Percentiles rank a stretch among this genome's conserved stretches.
Conservation (phyloP, 2,888 invertebrate species). For the Oscheius myriophilus region DNA sequence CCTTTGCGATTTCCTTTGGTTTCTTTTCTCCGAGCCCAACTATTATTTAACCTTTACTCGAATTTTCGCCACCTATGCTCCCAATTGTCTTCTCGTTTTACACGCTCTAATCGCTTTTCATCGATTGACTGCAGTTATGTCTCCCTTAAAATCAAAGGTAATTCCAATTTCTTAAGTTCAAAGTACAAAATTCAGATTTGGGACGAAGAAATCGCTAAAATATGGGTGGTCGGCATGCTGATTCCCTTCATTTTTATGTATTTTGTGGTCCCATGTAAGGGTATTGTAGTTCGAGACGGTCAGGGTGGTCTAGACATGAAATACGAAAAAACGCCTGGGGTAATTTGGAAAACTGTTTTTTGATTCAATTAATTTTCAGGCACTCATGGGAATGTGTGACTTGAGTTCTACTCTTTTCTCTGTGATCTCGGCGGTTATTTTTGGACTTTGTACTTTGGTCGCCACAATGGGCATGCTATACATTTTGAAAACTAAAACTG, state of each 20-base stretch:
- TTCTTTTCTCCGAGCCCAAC: conserved; percentile 33
- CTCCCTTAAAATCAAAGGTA: conserved; percentile 26
- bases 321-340: no score
- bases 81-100: conserved; percentile 39
- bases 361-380: no score
- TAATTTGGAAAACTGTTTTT: no score
- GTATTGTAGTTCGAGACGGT: background rate
- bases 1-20: conserved; percentile 33
- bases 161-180: background rate
- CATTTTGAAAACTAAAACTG: conserved; percentile 11
- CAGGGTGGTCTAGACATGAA: conserved; percentile 19
- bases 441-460: conserved; percentile 33
- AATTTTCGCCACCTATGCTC: conserved; percentile 41
- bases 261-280: conserved; percentile 32
- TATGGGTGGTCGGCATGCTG: conserved; percentile 26
- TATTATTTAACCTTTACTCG: conserved; percentile 36
- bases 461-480: conserved; percentile 34
- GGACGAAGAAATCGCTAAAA: conserved; percentile 30
- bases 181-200: conserved; percentile 31
- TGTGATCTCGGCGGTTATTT: conserved; percentile 33
- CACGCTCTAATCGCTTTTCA: conserved; percentile 37
- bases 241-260: conserved; percentile 42
- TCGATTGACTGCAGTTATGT: conserved; percentile 31
- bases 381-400: no score
- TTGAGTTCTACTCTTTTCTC: conserved; percentile 37